Percentiles rank a stretch among this genome's conserved stretches.
phyloP scores from a whole-genome alignment of 2,888 invertebrate genomes.

The Apamea epomidion region DNA sequence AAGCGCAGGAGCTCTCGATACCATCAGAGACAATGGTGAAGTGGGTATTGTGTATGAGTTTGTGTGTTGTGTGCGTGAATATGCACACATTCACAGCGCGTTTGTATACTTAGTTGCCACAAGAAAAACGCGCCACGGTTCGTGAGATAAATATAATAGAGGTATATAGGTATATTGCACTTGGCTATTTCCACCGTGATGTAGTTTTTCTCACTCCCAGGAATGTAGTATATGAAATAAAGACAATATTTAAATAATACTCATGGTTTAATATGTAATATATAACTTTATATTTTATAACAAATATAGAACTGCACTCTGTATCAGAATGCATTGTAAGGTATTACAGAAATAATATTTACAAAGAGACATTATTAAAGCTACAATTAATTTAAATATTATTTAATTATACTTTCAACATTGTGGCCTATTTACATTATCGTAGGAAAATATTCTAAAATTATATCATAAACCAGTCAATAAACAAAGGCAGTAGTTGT shows the following conservation, averaged over 20 bases:
- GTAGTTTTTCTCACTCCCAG: background rate
- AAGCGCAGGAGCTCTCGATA: background rate
- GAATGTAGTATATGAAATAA: constrained; percentile 46
- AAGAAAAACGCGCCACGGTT: background rate
- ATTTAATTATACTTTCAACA: constrained; percentile 70
- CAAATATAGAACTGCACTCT: constrained; percentile 88
- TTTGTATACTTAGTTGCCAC: background rate
- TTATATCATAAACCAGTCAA: constrained; percentile 80
- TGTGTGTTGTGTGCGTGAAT: background rate
- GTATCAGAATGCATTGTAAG: constrained; percentile 79
- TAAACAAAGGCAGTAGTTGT: constrained; percentile 86
- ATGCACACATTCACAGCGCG: background rate
- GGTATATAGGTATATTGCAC: background rate
- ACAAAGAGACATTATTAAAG: constrained; percentile 82
- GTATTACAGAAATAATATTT: constrained; percentile 83
- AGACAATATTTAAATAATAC: constrained; percentile 68
- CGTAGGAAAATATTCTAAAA: constrained; percentile 73
- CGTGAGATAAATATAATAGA: background rate
- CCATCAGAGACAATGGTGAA: background rate
- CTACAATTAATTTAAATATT: constrained; percentile 84
- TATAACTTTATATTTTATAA: constrained; percentile 89
- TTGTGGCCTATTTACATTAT: constrained; percentile 66
- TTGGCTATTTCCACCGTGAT: no score
- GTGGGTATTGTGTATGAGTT: background rate
- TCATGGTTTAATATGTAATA: constrained; percentile 72